phyloP scores from a whole-genome alignment of 2,888 invertebrate species.

The Lithophane ornitopus region DNA sequence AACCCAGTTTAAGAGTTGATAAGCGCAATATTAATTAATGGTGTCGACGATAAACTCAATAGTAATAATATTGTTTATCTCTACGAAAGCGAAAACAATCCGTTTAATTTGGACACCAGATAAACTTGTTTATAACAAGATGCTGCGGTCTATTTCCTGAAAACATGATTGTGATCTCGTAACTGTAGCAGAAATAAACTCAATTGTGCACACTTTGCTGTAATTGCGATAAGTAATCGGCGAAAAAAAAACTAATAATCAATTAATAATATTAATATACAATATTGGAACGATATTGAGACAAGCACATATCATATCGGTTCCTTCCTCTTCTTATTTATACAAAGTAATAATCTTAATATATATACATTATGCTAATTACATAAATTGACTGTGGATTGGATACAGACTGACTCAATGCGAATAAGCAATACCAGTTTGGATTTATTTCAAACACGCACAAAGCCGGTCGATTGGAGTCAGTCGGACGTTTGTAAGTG shows the following conservation, averaged over 20 bases:
- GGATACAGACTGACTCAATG: conserved; percentile 51
- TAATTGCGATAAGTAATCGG: conserved; percentile 21
- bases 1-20: conserved; percentile 78
- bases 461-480: conserved; percentile 68
- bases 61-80: conserved; percentile 77
- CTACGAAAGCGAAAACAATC: conserved; percentile 82
- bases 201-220: conserved; percentile 26
- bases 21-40: conserved; percentile 84
- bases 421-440: conserved; percentile 69
- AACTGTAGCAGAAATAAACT: conserved; percentile 43
- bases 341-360: conserved; percentile 57
- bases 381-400: conserved; percentile 58
- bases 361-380: conserved; percentile 65
- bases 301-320: conserved; percentile 30
- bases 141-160: conserved; percentile 74
- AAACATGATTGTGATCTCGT: conserved; percentile 59
- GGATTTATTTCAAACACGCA: conserved; percentile 65
- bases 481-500: conserved; percentile 71
- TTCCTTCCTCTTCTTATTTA: conserved; percentile 53
- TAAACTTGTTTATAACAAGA: conserved; percentile 78
- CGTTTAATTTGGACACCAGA: conserved; percentile 71
- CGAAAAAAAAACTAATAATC: conserved; percentile 24
- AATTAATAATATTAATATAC: conserved; percentile 32
- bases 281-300: conserved; percentile 29
- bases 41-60: conserved; percentile 80